These are phyloP conservation scores for Cantharis rufa DNA, from an alignment of 2,888 invertebrate species.

Conservation along the genomic window DNA sequence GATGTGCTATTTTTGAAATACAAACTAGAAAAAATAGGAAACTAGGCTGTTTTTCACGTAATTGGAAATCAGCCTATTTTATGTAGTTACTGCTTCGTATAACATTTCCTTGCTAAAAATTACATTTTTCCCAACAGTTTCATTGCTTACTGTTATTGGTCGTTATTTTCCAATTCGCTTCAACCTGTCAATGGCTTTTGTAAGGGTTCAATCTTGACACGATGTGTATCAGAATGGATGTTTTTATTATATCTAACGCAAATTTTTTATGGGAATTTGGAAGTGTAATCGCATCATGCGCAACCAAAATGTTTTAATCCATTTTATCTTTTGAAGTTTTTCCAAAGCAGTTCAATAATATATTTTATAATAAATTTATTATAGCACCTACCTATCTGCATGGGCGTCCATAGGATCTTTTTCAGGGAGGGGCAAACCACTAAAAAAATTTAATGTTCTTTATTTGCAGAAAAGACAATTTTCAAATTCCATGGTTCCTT, in stretches of 20 bases:
- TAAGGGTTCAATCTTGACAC: neutral
- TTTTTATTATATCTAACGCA: neutral
- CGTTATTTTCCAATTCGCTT: conserved; percentile 13
- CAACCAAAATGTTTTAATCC: neutral
- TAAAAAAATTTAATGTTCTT: no score
- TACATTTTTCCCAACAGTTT: conserved; percentile 9
- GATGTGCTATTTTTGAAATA: neutral
- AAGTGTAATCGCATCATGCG: neutral
- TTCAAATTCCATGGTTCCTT: no score
- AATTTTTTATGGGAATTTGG: neutral
- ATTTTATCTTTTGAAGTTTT: neutral
- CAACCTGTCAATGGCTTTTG: conserved; percentile 6
- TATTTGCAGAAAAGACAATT: no score
- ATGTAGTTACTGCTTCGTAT: conserved; percentile 3
- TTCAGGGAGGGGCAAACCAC: no score
- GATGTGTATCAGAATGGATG: neutral
- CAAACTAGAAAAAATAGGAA: neutral
- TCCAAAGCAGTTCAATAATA: neutral
- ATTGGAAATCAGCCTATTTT: neutral
- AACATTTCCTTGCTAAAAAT: conserved; percentile 1
- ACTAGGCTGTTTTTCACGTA: neutral
- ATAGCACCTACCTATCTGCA: no score
- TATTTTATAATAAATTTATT: no score
- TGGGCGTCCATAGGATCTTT: no score
- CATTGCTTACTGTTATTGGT: conserved; percentile 11